Conservation (phyloP, 2,888 invertebrate genomes). For the Notocelia uddmanniana region DNA sequence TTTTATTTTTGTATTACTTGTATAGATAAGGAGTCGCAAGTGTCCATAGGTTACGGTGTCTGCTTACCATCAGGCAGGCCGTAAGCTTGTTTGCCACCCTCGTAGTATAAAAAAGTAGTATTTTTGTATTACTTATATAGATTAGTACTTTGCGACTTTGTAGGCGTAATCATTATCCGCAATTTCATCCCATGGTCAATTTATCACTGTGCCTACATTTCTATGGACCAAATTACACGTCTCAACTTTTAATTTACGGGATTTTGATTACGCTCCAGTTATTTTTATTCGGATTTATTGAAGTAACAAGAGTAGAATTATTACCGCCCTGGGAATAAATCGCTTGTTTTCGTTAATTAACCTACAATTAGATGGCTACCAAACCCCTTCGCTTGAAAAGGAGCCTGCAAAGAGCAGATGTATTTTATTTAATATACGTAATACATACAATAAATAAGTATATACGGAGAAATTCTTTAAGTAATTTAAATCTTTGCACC, state of each 20-base stretch:
- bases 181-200: neutral
- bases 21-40: no score
- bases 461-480: no score
- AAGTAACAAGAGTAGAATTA: conserved; percentile 36
- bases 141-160: neutral
- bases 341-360: conserved; percentile 42
- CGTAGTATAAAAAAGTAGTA: no score
- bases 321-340: conserved; percentile 28
- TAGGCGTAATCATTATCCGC: conserved; percentile 1
- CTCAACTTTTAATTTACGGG: conserved; percentile 15
- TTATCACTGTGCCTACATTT: conserved; percentile 5
- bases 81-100: no score
- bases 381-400: conserved; percentile 3
- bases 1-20: no score
- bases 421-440: no score
- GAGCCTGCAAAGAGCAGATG: neutral
- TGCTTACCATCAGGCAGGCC: no score
- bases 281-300: conserved; percentile 39
- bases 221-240: conserved; percentile 8
- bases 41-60: no score
- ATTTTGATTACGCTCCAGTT: conserved; percentile 18
- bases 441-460: no score
- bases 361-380: conserved; percentile 13
- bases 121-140: no score
- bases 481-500: no score